Evolutionary conservation across 1,140 invertebrate species (phyloP).

Genomic region (Cyphomyrmex costatus): DNA sequence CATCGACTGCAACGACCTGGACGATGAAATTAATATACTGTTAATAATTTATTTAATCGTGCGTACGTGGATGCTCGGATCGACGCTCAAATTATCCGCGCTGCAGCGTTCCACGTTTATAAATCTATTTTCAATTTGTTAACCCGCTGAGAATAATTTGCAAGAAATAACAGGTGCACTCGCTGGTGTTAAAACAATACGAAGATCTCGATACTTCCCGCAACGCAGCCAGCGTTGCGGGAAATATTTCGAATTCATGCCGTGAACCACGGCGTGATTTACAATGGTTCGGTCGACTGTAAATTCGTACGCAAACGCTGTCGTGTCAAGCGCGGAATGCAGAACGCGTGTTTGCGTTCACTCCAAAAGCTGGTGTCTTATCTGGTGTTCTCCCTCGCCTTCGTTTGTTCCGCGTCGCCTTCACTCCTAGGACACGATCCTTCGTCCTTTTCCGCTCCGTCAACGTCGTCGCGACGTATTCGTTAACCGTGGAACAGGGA

Average conservation of each 20-base stretch:
- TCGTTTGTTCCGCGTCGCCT: constrained; percentile 26
- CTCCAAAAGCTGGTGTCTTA: constrained; percentile 42
- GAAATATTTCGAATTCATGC: constrained; percentile 71
- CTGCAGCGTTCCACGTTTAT: constrained; percentile 20
- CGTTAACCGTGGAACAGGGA: constrained; percentile 42
- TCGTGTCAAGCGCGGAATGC: constrained; percentile 66
- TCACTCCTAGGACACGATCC: constrained; percentile 27
- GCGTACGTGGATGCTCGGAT: constrained; percentile 26
- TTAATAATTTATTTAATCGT: constrained; percentile 59
- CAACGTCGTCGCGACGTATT: constrained; percentile 48
- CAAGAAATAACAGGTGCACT: background rate
- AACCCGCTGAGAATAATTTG: background rate
- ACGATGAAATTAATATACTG: constrained; percentile 52
- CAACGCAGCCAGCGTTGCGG: background rate
- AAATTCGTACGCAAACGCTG: constrained; percentile 69
- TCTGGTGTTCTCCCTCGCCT: constrained; percentile 21
- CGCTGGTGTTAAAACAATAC: background rate
- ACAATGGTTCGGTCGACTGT: constrained; percentile 68
- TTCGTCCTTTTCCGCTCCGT: constrained; percentile 12
- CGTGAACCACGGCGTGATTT: constrained; percentile 68
- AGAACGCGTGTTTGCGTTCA: constrained; percentile 64
- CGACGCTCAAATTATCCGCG: constrained; percentile 26
- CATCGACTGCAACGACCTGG: background rate
- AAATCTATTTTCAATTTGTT: constrained; percentile 17
- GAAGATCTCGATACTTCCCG: background rate